Evolutionary conservation across 2,113 vertebrate genomes (phyloP), one percentile per base, ranked within the genome.

Genomic region (Seriola aureovittata): DNA sequence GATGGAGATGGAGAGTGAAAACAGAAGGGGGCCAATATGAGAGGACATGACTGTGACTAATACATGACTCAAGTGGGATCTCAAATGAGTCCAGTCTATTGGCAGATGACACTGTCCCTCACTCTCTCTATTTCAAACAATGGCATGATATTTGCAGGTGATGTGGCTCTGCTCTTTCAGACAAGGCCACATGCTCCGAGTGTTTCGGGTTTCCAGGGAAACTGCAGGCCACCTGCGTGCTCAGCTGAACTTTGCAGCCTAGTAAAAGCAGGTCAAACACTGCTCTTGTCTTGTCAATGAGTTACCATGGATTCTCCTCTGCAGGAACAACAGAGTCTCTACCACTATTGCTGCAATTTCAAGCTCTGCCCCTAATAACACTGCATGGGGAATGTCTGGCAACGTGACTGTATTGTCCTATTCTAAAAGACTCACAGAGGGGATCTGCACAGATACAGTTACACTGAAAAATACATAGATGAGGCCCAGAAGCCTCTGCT

Each of bases 241-340:
- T 59, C 14, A 46, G 46, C 38, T 93, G 87, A 92, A 93, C 93
- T 91, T 92, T 86, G 89, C 85, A 82, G 74, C 82, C 78, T 23
- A 54, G 88, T 89, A 89, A 93, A 91, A 91, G 78, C 87, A 89
- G 92, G 91, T 91, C 88, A 93, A 88, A 90, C 86, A 81, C 83
- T 75, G 87, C 83, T 88, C 75, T 71, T 23, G 75, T 85, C 84
- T 74, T 75, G 89, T 93, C 87, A 85, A 89, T 89, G 75, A 93
- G 91, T 95, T 90, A 89, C 91, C 78, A 88, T 85, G 71, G 79
- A 85, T 82, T 59, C 84, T 57, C 66, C 81, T 46, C 64, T 77
- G 76, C 81, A 62, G 34, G 68, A 72, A 72, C 72, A 32, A 74
- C 52, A 5, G 50, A 2, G 55, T 79, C 70, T 80, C 46, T 9